Evolutionary conservation across 2,888 invertebrate genomes (phyloP).

Genomic region (Nudaria mundana): DNA sequence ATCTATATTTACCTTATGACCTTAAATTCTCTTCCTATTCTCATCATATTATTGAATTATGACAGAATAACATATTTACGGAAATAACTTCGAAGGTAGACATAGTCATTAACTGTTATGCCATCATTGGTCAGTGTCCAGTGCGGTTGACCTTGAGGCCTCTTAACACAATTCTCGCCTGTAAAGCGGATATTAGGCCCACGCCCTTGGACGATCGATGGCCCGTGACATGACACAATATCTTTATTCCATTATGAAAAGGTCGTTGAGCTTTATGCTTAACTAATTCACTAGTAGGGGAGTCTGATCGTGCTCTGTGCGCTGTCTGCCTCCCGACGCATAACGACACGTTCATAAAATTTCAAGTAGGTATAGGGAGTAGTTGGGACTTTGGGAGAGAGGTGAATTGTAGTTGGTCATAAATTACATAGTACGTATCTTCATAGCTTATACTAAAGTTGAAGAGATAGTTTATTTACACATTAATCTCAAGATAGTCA

Average conservation of each 20-base stretch:
- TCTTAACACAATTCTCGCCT: conserved; percentile 19
- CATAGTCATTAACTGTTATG: conserved; percentile 2
- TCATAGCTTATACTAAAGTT: too few relatives aligned
- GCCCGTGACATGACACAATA: conserved; percentile 23
- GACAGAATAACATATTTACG: background rate
- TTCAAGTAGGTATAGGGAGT: too few relatives aligned
- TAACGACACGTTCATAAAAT: too few relatives aligned
- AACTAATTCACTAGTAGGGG: background rate
- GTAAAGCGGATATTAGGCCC: conserved; percentile 25
- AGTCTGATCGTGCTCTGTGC: background rate
- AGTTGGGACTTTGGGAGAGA: too few relatives aligned
- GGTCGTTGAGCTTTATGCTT: background rate
- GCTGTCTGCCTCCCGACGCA: too few relatives aligned
- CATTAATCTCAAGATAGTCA: too few relatives aligned
- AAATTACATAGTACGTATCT: too few relatives aligned
- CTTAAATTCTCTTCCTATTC: background rate
- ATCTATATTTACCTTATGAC: too few relatives aligned
- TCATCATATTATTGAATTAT: background rate
- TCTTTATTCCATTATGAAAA: conserved; percentile 3
- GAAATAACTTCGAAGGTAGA: background rate
- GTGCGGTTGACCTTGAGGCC: conserved; percentile 19
- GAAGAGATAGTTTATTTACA: too few relatives aligned
- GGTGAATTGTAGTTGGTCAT: too few relatives aligned
- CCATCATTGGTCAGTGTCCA: background rate
- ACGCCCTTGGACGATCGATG: conserved; percentile 24